Evolutionary conservation across 2,888 invertebrate species (phyloP), one percentile per base, ranked within the genome.

Genomic region (Drosophila mulleri): DNA sequence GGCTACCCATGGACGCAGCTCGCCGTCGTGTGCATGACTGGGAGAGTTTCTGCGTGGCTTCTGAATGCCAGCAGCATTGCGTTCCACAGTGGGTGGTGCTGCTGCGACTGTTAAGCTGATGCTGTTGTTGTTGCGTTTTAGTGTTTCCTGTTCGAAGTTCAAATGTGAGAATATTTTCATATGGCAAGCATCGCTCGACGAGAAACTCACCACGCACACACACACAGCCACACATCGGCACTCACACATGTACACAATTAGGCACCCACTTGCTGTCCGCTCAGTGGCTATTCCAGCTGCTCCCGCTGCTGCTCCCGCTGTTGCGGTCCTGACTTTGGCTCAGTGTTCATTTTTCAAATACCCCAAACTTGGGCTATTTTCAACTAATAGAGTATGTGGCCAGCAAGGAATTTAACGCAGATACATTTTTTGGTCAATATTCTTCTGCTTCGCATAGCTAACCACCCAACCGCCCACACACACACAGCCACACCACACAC

Each of bases 71-170:
- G 23, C 75, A 78, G 72, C 70, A 81, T 75, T 71, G 77, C 82
- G 70, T 70, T 68, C 53, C 54, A 54, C 45, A 59, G 54, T 60
- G 45, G 56, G 60, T 41, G 52, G 37, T 54, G 54, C 23, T 16
- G 9, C 20, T 53, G 9, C n/a, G 8, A 39, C 52, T 23, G 63
- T 44, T 47, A 48, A 48, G 66, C 50, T 63, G 23, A 29, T 61
- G 58, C 16, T 64, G 37, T 56, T 79, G 72, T 50, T 74, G 70
- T 67, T 83, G 89, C 79, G 79, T 82, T 86, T 86, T 89, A 87
- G 87, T 87, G 82, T 84, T 87, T 89, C 89, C 89, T 87, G 86
- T 87, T 87, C 82, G 82, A 89, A 89, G 86, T 89, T 87, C 86
- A 87, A 87, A 87, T 87, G 86, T 87, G 89, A 87, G 84, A 83